Evolutionary conservation across 2,113 vertebrate species (phyloP).

Genomic region (Furnarius figulus): DNA sequence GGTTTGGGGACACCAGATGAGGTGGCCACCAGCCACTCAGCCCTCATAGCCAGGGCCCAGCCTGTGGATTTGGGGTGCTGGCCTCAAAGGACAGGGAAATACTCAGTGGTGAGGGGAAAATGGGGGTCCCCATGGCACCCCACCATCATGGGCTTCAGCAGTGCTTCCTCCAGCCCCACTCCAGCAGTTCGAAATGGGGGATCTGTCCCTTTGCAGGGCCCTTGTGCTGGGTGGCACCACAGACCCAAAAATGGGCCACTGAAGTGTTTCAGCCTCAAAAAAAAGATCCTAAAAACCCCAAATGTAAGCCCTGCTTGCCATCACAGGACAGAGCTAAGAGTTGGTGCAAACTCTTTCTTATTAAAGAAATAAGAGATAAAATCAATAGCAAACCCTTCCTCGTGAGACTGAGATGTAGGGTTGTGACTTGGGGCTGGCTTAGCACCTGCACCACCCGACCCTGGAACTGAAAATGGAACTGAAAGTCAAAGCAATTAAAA

Average conservation of each 20-base stretch:
- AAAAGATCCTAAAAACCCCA: neutral
- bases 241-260: neutral
- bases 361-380: neutral
- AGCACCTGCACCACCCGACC: accelerated
- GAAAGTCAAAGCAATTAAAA: neutral
- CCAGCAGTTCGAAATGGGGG: neutral
- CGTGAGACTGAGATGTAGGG: neutral
- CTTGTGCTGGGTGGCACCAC: neutral
- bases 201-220: neutral
- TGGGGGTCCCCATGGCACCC: accelerated
- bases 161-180: neutral
- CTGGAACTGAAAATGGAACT: neutral
- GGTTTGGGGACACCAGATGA: neutral
- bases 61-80: neutral
- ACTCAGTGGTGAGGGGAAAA: neutral
- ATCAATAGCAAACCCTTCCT: neutral
- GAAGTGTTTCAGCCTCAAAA: neutral
- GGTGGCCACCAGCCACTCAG: neutral
- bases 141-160: neutral
- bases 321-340: neutral
- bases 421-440: neutral
- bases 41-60: neutral
- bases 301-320: accelerated
- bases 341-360: too few relatives aligned
- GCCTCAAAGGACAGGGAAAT: neutral